These are phyloP conservation scores for Nasonia oneida DNA, from an alignment of 2,888 invertebrate genomes.

Conservation along the genomic window DNA sequence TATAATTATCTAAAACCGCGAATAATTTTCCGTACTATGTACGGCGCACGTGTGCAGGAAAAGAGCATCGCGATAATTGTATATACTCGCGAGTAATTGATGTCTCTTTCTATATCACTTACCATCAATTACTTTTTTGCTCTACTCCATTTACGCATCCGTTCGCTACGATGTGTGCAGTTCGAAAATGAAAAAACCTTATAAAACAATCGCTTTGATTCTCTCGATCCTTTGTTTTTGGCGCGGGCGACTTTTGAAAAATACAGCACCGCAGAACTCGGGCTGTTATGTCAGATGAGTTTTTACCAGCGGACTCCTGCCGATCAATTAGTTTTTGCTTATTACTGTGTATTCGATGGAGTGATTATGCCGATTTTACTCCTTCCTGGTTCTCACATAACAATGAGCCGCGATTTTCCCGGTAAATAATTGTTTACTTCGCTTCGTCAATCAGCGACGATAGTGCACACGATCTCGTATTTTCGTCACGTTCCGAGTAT, in stretches of 20 bases:
- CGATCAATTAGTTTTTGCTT: slow-evolving; percentile 15
- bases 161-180: not conserved
- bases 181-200: not conserved
- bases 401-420: not conserved
- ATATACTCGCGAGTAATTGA: not conserved
- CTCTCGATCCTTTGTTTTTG: not conserved
- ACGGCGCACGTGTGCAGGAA: not conserved
- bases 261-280: not conserved
- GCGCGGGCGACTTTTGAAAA: not conserved
- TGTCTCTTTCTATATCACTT: not conserved
- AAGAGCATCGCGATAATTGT: not conserved
- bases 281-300: not conserved
- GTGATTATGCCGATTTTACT: not conserved
- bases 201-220: too few species aligned
- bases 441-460: not conserved
- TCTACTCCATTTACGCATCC: not conserved
- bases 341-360: not conserved
- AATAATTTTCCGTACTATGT: not conserved
- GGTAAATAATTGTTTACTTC: not conserved
- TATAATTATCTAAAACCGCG: not conserved
- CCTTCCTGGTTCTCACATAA: slow-evolving; percentile 4
- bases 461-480: not conserved
- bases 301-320: not conserved
- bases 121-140: not conserved
- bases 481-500: too few species aligned